A percentile compares a stretch with the other conserved stretches of the same genome.
phyloP scores from a whole-genome alignment of 2,888 invertebrate species.

The Eretmocerus hayati region DNA sequence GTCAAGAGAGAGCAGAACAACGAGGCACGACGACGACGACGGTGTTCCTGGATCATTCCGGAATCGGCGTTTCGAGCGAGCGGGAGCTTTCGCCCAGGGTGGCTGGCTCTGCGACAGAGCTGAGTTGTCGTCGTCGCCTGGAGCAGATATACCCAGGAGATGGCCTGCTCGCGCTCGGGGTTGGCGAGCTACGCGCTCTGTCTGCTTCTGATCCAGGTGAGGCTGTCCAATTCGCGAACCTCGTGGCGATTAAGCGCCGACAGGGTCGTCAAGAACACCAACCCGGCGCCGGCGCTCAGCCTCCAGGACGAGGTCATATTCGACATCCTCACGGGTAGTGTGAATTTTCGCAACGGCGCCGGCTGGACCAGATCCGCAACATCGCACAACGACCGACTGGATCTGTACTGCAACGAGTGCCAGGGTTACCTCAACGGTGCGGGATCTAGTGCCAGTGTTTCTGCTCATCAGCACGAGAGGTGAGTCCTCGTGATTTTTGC shows the following conservation, averaged over 20 bases:
- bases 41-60: no score
- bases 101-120: no score
- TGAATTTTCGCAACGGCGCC: slow-evolving; percentile 41
- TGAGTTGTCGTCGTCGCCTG: no score
- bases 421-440: slow-evolving; percentile 20
- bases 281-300: slow-evolving; percentile 19
- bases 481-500: no score
- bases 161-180: no score
- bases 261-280: slow-evolving; percentile 63
- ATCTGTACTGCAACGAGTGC: slow-evolving; percentile 40
- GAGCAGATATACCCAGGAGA: no score
- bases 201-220: slow-evolving; percentile 40
- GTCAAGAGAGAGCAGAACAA: no score
- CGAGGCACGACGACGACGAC: no score
- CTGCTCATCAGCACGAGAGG: no score
- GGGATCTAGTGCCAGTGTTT: no score
- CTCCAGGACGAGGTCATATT: slow-evolving; percentile 64
- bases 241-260: slow-evolving; percentile 78
- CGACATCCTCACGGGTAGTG: slow-evolving; percentile 68
- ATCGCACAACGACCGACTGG: slow-evolving; percentile 31
- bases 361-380: slow-evolving; percentile 38
- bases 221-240: slow-evolving; percentile 69
- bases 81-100: no score
- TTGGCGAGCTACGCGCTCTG: slow-evolving; percentile 39
- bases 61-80: no score